phyloP scores from a whole-genome alignment of 2,888 invertebrate genomes.

The Lathronympha strigana region DNA sequence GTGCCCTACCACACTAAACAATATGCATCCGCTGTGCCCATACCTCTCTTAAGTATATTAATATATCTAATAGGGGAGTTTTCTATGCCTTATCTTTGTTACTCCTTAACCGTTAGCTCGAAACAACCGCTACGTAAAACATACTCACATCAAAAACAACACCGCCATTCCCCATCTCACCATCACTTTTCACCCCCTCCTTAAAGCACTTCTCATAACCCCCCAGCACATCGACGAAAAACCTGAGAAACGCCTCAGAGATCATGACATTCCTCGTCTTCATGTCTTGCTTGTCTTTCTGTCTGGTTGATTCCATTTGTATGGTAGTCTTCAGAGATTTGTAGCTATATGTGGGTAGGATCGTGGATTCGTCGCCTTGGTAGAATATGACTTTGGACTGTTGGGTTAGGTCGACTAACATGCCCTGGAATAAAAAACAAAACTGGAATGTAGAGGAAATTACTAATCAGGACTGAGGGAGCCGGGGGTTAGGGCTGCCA shows the following conservation, averaged over 20 bases:
- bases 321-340: constrained; percentile 86
- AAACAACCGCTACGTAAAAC: background rate
- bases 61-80: too few species aligned
- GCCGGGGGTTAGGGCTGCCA: too few species aligned
- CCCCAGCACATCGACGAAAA: constrained; percentile 90
- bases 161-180: constrained; percentile 64
- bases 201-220: constrained; percentile 86
- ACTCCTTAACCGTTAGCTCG: too few species aligned
- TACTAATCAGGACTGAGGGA: too few species aligned
- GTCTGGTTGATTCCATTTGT: constrained; percentile 70
- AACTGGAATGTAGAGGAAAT: too few species aligned
- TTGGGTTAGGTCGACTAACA: constrained; percentile 88
- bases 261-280: constrained; percentile 88
- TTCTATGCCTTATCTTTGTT: too few species aligned
- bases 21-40: too few species aligned
- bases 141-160: constrained; percentile 74
- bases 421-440: constrained; percentile 80
- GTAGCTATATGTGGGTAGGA: constrained; percentile 88
- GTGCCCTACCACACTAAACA: too few species aligned
- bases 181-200: constrained; percentile 58
- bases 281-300: constrained; percentile 68
- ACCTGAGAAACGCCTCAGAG: constrained; percentile 90
- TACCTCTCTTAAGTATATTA: too few species aligned
- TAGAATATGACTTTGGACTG: constrained; percentile 85
- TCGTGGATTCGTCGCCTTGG: constrained; percentile 90